Evolutionary conservation across 2,113 vertebrate genomes (phyloP).

Genomic region (Elachura formosa): DNA sequence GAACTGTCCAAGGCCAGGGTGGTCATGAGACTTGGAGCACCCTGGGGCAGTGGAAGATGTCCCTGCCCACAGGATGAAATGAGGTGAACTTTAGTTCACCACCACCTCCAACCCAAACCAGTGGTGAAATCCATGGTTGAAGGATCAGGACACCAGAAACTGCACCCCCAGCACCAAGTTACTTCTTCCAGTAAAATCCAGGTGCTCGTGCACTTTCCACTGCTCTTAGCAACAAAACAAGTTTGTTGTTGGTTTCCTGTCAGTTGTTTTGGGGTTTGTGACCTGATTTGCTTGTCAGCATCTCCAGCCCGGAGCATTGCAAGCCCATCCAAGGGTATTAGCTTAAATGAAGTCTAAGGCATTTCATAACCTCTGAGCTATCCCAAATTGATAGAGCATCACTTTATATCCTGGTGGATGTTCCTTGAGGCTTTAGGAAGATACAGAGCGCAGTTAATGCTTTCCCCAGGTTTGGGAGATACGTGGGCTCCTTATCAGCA

Average conservation of each 20-base stretch:
- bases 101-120: too few relatives aligned
- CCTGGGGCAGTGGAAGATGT: not conserved
- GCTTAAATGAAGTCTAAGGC: not conserved
- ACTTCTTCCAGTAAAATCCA: not conserved
- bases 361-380: not conserved
- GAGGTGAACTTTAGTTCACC: rapidly evolving
- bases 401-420: rapidly evolving
- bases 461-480: not conserved
- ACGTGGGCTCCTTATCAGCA: not conserved
- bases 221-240: rapidly evolving
- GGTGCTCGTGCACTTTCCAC: rapidly evolving
- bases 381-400: not conserved
- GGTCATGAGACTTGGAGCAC: not conserved
- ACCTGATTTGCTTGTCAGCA: not conserved
- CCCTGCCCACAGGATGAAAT: not conserved
- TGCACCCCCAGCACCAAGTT: rapidly evolving
- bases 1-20: not conserved
- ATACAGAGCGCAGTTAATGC: not conserved
- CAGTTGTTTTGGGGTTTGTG: rapidly evolving
- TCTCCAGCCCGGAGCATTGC: rapidly evolving
- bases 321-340: not conserved
- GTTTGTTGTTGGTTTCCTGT: not conserved
- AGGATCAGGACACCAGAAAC: not conserved
- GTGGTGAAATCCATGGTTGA: too few relatives aligned
- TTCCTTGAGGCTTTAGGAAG: not conserved